Base-by-base conservation (phyloP, 1,140 invertebrate species). In the Bombus affinis region DNA sequence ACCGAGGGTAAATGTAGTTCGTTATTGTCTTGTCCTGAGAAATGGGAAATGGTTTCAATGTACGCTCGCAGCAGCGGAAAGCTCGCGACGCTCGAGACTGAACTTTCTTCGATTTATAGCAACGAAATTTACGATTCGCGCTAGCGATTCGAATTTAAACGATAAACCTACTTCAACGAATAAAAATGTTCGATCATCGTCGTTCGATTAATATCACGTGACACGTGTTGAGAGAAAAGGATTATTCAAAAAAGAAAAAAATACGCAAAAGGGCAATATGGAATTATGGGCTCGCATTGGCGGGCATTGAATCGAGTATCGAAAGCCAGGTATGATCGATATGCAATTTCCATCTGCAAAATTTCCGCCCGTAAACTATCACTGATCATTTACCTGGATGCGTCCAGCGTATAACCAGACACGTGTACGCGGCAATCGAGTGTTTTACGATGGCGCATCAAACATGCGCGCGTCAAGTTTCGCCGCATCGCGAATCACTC, bases 1-100 rank as follows among this genome's bases (percentile, higher is more conserved):
- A 87, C 85, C 82, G 88, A 89, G 90, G 90, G 89, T 93, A 88
- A 90, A 90, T 87, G 87, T 87, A 90, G 89, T 91, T 92, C 86
- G 88, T 91, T 92, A 92, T 88, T 91, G 86, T 83, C 86, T 86
- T 85, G 83, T 75, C 78, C 74, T 86, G 87, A 85, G 85, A 91
- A 89, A 90, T 88, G 89, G 80, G 87, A 90, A 90, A 91, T 86
- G 77, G 77, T 87, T 89, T 83, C 53, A 74, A 59, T 44, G 88
- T 44, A 71, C 76, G 59, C 68, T 28, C 42, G 75, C 9, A 18
- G 62, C 53, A 84, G 32, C 73, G 53, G 35, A 25, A 62, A 59
- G 18, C 28, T 12, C 35, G 59, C n/a, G n/a, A 37, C 83, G 47
- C 25, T 81, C 8, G 32, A 47, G 32, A 65, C 13, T 25, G 22